Conservation (phyloP, 2,888 invertebrate species). For the Gonocerus acuteangulatus region DNA sequence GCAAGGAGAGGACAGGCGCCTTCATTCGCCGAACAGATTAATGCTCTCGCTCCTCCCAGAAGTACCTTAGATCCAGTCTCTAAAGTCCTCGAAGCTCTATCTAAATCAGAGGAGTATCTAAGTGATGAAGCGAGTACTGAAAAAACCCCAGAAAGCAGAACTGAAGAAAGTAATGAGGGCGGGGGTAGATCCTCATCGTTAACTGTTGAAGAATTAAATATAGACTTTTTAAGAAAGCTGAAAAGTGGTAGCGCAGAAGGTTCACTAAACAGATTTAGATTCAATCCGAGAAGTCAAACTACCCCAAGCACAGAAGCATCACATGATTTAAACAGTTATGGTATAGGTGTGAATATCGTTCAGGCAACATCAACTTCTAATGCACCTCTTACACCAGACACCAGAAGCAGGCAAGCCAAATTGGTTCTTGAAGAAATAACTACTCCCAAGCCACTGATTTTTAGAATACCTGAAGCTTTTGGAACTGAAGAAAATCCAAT, state of each 20-base stretch:
- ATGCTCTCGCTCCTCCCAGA: slow-evolving; percentile 1
- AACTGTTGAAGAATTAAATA: slow-evolving; percentile 14
- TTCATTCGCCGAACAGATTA: slow-evolving; percentile 14
- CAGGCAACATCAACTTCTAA: background rate
- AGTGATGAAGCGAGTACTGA: slow-evolving; percentile 22
- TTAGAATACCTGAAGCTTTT: slow-evolving; percentile 15
- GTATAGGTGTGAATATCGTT: background rate
- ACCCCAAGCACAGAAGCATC: background rate
- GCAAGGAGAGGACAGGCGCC: background rate
- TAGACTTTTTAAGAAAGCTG: slow-evolving; percentile 2
- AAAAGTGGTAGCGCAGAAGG: background rate
- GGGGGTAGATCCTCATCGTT: background rate
- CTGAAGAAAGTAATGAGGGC: background rate
- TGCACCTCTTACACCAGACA: background rate
- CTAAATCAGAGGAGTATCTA: slow-evolving; percentile 14
- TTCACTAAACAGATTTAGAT: background rate
- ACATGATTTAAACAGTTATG: background rate
- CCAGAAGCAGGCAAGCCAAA: slow-evolving; percentile 1
- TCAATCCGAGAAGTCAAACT: background rate
- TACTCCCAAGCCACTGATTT: slow-evolving; percentile 8
- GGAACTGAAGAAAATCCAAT: background rate
- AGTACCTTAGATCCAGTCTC: background rate
- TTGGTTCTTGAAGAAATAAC: background rate
- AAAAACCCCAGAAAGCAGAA: background rate
- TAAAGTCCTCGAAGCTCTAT: background rate